A percentile compares a stretch with the other conserved stretches of the same genome.
These are phyloP conservation scores for Caracal caracal DNA, from an alignment of 2,113 vertebrate genomes.

Conservation along the genomic window DNA sequence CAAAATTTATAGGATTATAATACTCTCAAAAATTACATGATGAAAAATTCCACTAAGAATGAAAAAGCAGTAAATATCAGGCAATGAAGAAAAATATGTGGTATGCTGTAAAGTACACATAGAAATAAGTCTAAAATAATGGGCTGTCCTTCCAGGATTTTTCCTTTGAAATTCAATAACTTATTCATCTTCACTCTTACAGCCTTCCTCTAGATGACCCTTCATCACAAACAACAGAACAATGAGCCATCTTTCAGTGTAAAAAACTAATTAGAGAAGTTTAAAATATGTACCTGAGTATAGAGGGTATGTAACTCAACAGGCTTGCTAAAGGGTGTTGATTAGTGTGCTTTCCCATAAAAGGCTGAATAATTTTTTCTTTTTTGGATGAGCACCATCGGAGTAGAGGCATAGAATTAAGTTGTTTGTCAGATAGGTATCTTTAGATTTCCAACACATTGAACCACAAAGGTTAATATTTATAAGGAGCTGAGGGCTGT, in stretches of 20 bases:
- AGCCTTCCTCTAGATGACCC: background rate
- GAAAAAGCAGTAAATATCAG: background rate
- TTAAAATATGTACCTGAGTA: conserved; percentile 18
- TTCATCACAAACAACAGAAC: background rate
- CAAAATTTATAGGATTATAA: background rate
- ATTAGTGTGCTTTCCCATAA: background rate
- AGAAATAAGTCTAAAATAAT: conserved; percentile 4
- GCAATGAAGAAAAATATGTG: background rate
- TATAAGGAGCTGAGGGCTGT: background rate
- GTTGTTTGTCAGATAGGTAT: background rate
- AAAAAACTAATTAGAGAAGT: conserved; percentile 21
- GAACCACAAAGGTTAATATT: background rate
- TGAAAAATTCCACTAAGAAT: conserved; percentile 16
- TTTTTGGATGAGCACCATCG: background rate
- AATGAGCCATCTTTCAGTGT: background rate
- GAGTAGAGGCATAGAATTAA: background rate
- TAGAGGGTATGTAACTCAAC: background rate
- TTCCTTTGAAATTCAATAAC: conserved; percentile 41
- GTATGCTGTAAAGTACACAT: background rate
- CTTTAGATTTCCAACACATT: background rate
- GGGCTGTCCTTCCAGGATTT: background rate
- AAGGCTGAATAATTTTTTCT: background rate
- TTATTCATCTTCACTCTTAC: background rate
- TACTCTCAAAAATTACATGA: background rate
- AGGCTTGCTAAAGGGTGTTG: background rate